These are phyloP conservation scores for Alectura lathami DNA, from an alignment of 2,113 vertebrate genomes.

Conservation along the genomic window DNA sequence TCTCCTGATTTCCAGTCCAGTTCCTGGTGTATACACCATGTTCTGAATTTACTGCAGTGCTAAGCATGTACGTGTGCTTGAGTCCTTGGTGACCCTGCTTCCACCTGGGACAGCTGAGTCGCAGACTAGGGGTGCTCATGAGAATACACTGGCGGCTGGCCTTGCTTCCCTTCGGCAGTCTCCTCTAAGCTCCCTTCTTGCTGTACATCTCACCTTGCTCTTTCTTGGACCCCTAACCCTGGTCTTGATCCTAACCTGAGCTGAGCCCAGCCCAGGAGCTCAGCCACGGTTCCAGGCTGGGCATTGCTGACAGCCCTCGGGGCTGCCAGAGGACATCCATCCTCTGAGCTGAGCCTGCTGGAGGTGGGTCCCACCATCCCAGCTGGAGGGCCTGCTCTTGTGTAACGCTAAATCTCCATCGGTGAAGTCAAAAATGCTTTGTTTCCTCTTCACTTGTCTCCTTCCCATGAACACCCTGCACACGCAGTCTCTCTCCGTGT, in stretches of 20 bases:
- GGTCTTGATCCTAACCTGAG: not conserved
- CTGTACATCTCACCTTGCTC: not conserved
- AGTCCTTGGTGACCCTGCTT: not conserved
- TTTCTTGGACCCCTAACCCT: not conserved
- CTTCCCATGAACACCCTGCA: not conserved
- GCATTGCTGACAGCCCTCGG: not conserved
- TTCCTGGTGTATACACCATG: accelerated
- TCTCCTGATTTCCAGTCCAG: not conserved
- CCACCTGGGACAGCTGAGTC: not conserved
- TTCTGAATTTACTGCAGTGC: not conserved
- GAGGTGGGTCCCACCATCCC: accelerated
- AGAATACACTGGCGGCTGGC: not conserved
- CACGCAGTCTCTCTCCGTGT: not conserved
- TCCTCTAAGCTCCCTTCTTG: not conserved
- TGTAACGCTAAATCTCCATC: not conserved
- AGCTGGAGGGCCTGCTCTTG: not conserved
- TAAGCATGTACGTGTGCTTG: not conserved
- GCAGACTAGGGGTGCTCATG: not conserved
- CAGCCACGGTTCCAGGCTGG: accelerated
- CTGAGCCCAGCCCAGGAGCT: not conserved
- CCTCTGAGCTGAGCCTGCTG: not conserved
- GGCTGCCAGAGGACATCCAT: not conserved
- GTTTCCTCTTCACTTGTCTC: not conserved
- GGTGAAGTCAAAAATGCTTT: accelerated
- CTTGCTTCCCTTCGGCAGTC: not conserved